A percentile compares a stretch with the other conserved stretches of the same genome.
These are phyloP conservation scores for Oscheius sp. DNA, from an alignment of 2,888 invertebrate genomes.

Conservation along the genomic window DNA sequence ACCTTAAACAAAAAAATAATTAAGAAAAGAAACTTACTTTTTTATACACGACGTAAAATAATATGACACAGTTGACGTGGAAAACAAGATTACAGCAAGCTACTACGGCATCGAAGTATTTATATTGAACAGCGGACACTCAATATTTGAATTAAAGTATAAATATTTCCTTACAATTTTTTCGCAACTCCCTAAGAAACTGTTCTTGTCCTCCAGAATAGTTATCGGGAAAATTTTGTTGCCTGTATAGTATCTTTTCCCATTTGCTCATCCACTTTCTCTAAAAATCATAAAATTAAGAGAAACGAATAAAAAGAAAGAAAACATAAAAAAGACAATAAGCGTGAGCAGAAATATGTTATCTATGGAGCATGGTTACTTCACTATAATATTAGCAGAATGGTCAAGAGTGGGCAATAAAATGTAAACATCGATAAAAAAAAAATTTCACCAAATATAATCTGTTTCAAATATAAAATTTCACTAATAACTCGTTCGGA, in stretches of 20 bases:
- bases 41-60: conserved; percentile 70
- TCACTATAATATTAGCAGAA: too few species aligned
- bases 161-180: conserved; percentile 43
- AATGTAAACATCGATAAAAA: too few species aligned
- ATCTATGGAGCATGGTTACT: too few species aligned
- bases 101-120: conserved; percentile 80
- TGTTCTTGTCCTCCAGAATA: conserved; percentile 86
- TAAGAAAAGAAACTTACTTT: conserved; percentile 52
- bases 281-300: too few species aligned
- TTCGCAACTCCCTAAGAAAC: conserved; percentile 85
- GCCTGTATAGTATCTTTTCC: conserved; percentile 90
- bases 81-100: conserved; percentile 85
- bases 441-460: too few species aligned
- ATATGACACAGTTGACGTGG: conserved; percentile 80
- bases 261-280: conserved; percentile 76
- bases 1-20: conserved; percentile 31
- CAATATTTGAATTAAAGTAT: conserved; percentile 50
- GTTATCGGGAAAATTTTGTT: conserved; percentile 88
- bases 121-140: conserved; percentile 83
- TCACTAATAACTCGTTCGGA: too few species aligned
- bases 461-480: too few species aligned
- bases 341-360: too few species aligned
- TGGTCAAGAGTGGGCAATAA: too few species aligned
- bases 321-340: too few species aligned
- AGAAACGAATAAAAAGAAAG: too few species aligned